phyloP scores from a whole-genome alignment of 2,797 vertebrate species.

The Pampus argenteus region DNA sequence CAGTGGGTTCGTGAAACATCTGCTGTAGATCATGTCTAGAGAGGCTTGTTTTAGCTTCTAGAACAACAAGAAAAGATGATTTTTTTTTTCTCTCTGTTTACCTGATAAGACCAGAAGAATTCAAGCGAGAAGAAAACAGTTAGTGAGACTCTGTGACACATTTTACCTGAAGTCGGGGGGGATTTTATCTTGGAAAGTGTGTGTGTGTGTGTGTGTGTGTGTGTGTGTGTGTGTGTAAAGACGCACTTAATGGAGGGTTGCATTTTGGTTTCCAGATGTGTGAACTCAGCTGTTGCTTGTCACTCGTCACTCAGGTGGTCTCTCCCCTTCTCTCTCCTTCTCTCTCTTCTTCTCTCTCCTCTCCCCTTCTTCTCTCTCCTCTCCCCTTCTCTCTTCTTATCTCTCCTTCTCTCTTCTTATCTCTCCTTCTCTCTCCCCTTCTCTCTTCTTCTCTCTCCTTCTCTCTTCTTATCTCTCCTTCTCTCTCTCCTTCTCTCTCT shows the following conservation, averaged over 20 bases:
- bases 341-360: conserved; percentile 34
- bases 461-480: conserved; percentile 14
- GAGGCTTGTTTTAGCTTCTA: not conserved
- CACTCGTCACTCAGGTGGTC: conserved; percentile 92
- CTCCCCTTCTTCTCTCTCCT: conserved; percentile 19
- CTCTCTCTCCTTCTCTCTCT: conserved; percentile 26
- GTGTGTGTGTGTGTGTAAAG: conserved; percentile 64
- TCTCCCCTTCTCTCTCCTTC: conserved; percentile 33
- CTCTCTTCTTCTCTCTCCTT: conserved; percentile 26
- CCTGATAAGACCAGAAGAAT: conserved; percentile 10
- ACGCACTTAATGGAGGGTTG: conserved; percentile 64
- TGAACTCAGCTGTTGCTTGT: conserved; percentile 91
- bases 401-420: conserved; percentile 14
- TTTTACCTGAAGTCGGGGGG: conserved; percentile 20
- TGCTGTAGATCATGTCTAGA: not conserved
- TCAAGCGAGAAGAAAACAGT: not conserved
- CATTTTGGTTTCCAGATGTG: conserved; percentile 88
- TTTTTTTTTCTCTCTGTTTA: conserved; percentile 7
- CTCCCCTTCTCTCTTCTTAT: too few species aligned
- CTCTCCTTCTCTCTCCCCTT: conserved; percentile 11
- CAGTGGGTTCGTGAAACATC: not conserved
- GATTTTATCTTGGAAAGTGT: conserved; percentile 40
- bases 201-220: conserved; percentile 61
- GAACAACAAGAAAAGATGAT: conserved; percentile 13
- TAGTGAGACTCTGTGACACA: conserved; percentile 4